Evolutionary conservation across 2,888 invertebrate species (phyloP).

Genomic region (Catocala fraxini): DNA sequence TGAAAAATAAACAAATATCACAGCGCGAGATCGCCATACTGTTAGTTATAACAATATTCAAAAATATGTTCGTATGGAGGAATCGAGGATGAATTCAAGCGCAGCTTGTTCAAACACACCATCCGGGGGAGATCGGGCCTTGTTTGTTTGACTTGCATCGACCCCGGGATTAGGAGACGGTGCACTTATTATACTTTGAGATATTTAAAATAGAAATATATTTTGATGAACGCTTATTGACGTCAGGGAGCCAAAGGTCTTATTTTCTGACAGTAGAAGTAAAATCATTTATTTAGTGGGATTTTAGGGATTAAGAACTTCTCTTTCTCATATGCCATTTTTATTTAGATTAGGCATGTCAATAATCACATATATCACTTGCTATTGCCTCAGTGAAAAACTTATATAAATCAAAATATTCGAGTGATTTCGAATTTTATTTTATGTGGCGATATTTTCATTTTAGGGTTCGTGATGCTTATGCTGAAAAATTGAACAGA

Average conservation of each 20-base stretch:
- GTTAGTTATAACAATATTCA: conserved; percentile 39
- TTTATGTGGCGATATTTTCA: no score
- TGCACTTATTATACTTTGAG: conserved; percentile 11
- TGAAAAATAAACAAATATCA: conserved; percentile 14
- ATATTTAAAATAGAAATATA: conserved; percentile 8
- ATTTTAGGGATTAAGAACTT: no score
- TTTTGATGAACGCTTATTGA: background rate
- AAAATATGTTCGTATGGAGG: conserved; percentile 46
- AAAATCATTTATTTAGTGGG: no score
- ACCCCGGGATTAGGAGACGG: conserved; percentile 58
- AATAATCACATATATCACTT: no score
- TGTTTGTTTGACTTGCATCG: conserved; percentile 72
- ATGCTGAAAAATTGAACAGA: no score
- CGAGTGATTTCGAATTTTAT: no score
- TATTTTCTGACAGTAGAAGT: no score
- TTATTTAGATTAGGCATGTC: no score
- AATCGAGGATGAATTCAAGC: conserved; percentile 44
- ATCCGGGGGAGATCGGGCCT: conserved; percentile 36
- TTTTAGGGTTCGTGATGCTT: no score
- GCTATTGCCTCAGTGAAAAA: no score
- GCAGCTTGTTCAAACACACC: conserved; percentile 54
- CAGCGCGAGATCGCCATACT: conserved; percentile 27
- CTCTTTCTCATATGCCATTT: no score
- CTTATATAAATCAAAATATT: no score
- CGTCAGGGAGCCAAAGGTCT: background rate